phyloP scores from a whole-genome alignment of 2,113 vertebrate species.

The Emydocephalus ijimae region DNA sequence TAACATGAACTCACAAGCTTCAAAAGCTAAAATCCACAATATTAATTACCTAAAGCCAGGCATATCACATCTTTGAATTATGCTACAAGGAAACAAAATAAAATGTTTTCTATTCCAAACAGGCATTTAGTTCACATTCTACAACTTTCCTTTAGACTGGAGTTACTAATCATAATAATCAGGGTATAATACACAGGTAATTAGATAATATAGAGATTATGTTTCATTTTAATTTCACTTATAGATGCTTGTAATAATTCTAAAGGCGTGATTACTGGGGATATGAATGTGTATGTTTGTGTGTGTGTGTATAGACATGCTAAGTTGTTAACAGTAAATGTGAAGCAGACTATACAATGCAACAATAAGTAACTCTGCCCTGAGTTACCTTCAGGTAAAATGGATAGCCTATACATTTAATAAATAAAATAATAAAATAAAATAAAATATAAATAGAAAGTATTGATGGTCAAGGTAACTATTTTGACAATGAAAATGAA shows the following conservation, averaged over 20 bases:
- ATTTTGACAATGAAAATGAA: not conserved
- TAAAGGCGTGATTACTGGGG: not conserved
- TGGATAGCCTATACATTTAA: not conserved
- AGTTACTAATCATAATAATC: slow-evolving; percentile 39
- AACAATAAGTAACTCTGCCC: not conserved
- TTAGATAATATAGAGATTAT: not conserved
- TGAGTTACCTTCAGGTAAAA: not conserved
- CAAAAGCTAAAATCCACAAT: not conserved
- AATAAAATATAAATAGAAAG: not conserved
- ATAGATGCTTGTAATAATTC: not conserved
- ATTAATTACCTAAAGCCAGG: not conserved
- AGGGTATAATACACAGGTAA: not conserved
- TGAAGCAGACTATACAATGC: not conserved
- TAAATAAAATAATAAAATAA: too few relatives aligned
- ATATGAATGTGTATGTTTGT: not conserved
- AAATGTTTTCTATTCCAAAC: slow-evolving; percentile 49
- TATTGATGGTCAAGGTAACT: not conserved
- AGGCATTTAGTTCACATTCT: slow-evolving; percentile 56
- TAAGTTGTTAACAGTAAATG: not conserved
- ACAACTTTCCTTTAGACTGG: slow-evolving; percentile 36
- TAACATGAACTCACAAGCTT: not conserved
- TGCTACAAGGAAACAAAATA: slow-evolving; percentile 53
- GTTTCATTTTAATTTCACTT: not conserved
- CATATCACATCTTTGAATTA: slow-evolving; percentile 40
- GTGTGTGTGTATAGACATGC: not conserved